Conservation (phyloP, 2,113 vertebrate species). For the Callipepla californica region DNA sequence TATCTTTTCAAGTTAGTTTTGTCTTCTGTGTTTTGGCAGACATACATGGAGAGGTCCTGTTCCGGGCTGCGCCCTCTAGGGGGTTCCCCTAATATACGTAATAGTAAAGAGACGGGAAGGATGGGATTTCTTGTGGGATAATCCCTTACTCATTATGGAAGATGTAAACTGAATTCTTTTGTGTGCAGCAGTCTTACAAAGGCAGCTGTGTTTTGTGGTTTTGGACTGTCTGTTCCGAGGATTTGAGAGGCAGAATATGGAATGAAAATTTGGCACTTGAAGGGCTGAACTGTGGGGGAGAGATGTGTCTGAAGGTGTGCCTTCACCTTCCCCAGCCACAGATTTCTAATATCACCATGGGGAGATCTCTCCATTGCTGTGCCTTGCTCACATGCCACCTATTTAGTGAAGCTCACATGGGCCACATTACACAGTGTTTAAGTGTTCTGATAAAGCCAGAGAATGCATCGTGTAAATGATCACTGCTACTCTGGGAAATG, state of each 20-base stretch:
- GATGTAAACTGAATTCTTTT: background rate
- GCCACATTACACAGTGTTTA: background rate
- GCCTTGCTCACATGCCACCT: background rate
- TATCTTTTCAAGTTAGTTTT: background rate
- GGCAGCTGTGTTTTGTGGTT: background rate
- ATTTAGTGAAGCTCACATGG: rapidly evolving
- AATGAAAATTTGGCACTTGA: background rate
- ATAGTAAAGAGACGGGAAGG: background rate
- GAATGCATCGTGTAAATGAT: background rate
- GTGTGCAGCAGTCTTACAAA: background rate
- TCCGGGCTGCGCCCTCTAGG: slow-evolving; percentile 40
- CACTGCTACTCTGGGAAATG: background rate
- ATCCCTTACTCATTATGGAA: background rate
- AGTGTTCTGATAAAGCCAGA: background rate
- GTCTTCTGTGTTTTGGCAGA: background rate
- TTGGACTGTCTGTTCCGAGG: background rate
- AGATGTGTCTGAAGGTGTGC: background rate
- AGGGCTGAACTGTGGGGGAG: background rate
- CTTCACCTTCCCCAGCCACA: background rate
- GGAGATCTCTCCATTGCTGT: background rate
- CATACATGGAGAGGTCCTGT: background rate
- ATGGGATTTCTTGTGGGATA: background rate
- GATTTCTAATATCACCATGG: background rate
- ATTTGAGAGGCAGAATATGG: background rate
- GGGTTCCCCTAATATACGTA: slow-evolving; percentile 51